These are phyloP conservation scores for Alviniconcha marisindica DNA, from an alignment of 1,140 invertebrate species.

Conservation along the genomic window DNA sequence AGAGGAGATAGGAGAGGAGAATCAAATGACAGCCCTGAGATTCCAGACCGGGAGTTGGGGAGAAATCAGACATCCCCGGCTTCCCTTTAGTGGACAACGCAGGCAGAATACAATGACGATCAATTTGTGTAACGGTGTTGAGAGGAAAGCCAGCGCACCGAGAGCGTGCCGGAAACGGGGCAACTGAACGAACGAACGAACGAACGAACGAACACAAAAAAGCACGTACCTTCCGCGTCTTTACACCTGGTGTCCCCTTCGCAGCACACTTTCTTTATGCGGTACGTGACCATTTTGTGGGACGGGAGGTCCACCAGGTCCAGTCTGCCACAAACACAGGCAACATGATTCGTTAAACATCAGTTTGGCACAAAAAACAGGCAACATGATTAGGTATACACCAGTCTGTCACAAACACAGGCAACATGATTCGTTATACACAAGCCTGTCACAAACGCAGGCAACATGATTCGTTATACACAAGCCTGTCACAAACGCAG, in stretches of 20 bases:
- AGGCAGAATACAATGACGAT: no score
- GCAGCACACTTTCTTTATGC: slow-evolving; percentile 54
- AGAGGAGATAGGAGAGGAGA: neutral
- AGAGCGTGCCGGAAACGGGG: neutral
- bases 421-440: neutral
- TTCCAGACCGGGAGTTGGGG: no score
- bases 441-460: no score
- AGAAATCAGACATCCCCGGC: no score
- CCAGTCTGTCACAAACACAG: slow-evolving; percentile 45
- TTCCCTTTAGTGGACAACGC: no score
- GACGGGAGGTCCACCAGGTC: slow-evolving; percentile 56
- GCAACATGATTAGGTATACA: no score
- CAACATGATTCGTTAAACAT: neutral
- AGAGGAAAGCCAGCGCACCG: neutral
- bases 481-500: slow-evolving; percentile 44
- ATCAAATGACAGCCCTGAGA: no score
- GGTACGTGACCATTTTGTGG: slow-evolving; percentile 47
- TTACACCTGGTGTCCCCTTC: slow-evolving; percentile 53
- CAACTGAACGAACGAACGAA: neutral
- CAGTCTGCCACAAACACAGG: slow-evolving; percentile 43
- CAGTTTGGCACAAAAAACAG: no score
- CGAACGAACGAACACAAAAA: neutral
- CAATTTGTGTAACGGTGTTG: no score
- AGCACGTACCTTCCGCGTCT: slow-evolving; percentile 30
- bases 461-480: no score